A percentile compares a stretch with the other conserved stretches of the same genome.
Conservation (phyloP, 1,140 invertebrate species). For the Polypedilum vanderplanki region DNA sequence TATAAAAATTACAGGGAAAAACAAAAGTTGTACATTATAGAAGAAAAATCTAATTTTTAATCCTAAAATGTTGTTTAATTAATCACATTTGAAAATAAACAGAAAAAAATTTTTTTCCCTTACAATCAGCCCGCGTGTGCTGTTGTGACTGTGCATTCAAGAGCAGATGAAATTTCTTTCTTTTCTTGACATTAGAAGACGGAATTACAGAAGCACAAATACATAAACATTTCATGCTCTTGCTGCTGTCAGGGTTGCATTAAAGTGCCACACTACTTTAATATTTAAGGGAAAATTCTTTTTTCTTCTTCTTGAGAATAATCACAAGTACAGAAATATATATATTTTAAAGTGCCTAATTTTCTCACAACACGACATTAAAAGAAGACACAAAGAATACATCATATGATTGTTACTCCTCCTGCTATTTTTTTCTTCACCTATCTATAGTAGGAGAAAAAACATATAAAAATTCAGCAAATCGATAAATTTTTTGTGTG, state of each 20-base stretch:
- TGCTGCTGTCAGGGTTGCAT: conserved; percentile 3
- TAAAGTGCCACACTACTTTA: conserved; percentile 17
- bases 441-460: too few species aligned
- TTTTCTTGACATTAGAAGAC: background rate
- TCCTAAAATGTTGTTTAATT: too few species aligned
- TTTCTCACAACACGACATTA: conserved; percentile 4
- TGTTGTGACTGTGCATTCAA: background rate
- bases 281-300: background rate
- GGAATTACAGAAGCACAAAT: background rate
- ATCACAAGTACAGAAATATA: background rate
- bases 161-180: too few species aligned
- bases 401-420: background rate
- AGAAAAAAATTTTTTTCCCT: too few species aligned
- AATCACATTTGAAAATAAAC: background rate
- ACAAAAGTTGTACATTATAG: too few species aligned
- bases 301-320: background rate
- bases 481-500: too few species aligned
- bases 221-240: conserved; percentile 18
- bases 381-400: background rate
- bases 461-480: too few species aligned
- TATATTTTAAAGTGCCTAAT: conserved; percentile 15
- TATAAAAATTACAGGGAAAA: too few species aligned
- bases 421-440: too few species aligned
- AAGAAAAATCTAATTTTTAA: too few species aligned
- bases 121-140: background rate